Evolutionary conservation across 2,888 invertebrate species (phyloP).

Genomic region (Allacma fusca): DNA sequence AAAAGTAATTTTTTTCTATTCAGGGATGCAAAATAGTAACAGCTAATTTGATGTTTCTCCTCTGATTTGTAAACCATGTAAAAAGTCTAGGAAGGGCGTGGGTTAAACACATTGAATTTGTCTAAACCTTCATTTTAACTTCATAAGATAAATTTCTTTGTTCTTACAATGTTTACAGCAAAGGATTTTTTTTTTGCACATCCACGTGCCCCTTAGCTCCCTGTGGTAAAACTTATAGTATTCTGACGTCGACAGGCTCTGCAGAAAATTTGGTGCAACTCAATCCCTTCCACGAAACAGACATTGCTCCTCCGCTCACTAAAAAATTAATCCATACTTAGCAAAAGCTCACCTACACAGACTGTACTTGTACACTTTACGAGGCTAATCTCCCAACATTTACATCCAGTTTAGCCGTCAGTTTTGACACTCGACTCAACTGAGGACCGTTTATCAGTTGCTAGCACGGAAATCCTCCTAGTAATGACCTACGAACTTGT

Average conservation of each 20-base stretch:
- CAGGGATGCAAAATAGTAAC: neutral
- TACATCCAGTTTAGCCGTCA: neutral
- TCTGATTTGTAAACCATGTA: neutral
- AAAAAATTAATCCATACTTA: constrained; percentile 8
- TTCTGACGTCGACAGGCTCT: neutral
- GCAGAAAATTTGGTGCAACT: too few species aligned
- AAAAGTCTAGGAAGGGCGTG: constrained; percentile 16
- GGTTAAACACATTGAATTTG: constrained; percentile 30
- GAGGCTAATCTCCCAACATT: neutral
- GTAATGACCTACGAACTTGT: neutral
- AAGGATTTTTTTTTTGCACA: neutral
- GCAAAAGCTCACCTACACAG: constrained; percentile 2
- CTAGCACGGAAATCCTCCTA: neutral
- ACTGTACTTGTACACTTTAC: too few species aligned
- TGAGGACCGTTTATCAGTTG: neutral
- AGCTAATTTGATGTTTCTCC: neutral
- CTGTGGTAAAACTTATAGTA: too few species aligned
- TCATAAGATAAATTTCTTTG: constrained; percentile 30
- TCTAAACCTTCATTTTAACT: constrained; percentile 32
- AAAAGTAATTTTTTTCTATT: neutral
- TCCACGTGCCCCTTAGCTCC: constrained; percentile 21
- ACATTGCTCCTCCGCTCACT: too few species aligned
- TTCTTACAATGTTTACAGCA: constrained; percentile 20
- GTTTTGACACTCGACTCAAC: too few species aligned
- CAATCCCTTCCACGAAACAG: too few species aligned